Base-by-base conservation (phyloP, 2,113 vertebrate genomes). In the Phalacrocorax pelagicus region DNA sequence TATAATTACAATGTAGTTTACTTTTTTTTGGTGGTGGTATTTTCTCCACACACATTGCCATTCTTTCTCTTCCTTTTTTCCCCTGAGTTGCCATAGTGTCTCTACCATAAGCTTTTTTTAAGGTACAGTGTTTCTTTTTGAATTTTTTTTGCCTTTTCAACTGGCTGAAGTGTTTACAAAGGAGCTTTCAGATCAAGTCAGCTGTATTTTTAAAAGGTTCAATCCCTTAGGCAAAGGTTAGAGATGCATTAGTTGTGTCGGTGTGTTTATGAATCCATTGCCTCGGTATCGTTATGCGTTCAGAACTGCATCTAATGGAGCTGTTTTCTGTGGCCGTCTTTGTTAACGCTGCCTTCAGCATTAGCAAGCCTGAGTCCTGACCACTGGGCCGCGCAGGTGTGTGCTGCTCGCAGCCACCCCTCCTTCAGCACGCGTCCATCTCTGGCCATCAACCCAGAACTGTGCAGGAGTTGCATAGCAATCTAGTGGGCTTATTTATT, bases 271-370 rank as follows among this genome's bases (percentile, higher is more conserved):
- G 70, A 75, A 38, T 21, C 52, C 0, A 2, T 88, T 94, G 85
- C 87, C 49, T 72, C 0, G 0, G 27, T 81, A 14, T 78, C 71
- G 46, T 15, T 21, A 0, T 1, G 54, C 0, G 0, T 54, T 66
- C 36, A 62, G 82, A 38, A 23, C 27, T 52, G 42, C 22, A 19
- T 36, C 40, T 59, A 5, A 54, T 26, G 69, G 65, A 85, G 69
- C 69, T 67, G 38, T 67, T 87, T 74, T 61, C 54, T 29, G 40
- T 72, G 90, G 36, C 67, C 5, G 1, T 40, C 27, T 36, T 73
- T 0, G 0, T 36, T 44, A 44, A 15, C 14, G 29, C 34, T 2
- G 8, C 70, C 72, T 77, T 59, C 57, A 63, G 38, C 59, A 3
- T 4, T 4, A 49, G 61, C 32, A 49, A 9, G 22, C 26, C 17